phyloP scores from a whole-genome alignment of 2,113 vertebrate species.

The Montifringilla adamsi region DNA sequence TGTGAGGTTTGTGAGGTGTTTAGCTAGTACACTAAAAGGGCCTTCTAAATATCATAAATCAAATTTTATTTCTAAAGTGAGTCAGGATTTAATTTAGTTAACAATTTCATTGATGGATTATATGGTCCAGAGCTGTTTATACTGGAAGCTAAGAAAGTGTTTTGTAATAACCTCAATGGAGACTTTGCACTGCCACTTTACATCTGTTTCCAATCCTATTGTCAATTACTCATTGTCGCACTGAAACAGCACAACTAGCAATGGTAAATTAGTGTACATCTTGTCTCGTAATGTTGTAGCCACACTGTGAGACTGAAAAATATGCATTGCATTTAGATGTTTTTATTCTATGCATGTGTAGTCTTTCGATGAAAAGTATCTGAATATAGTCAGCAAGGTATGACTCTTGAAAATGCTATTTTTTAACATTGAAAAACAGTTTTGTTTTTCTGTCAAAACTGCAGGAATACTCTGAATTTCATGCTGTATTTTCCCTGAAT shows the following conservation, averaged over 20 bases:
- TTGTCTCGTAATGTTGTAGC: not conserved
- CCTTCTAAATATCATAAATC: not conserved
- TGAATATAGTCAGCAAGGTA: not conserved
- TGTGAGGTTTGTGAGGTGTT: not conserved
- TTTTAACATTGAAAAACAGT: not conserved
- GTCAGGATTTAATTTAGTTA: conserved; percentile 30
- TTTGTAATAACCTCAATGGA: conserved; percentile 21
- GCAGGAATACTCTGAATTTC: not conserved
- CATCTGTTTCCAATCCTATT: conserved; percentile 13
- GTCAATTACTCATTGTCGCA: not conserved
- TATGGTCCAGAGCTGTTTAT: not conserved
- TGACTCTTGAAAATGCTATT: not conserved
- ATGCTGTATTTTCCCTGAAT: not conserved
- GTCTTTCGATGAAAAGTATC: not conserved
- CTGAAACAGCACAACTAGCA: conserved; percentile 12
- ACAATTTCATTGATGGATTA: conserved; percentile 21
- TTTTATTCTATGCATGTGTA: not conserved
- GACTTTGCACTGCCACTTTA: not conserved
- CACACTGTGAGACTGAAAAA: not conserved
- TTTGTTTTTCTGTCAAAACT: not conserved
- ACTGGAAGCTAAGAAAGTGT: conserved; percentile 1
- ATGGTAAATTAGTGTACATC: conserved; percentile 7
- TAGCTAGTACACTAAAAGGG: not conserved
- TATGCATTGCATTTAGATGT: not conserved
- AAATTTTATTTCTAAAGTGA: conserved; percentile 13